phyloP scores from a whole-genome alignment of 2,797 vertebrate genomes.

The Cheirogaleus major region DNA sequence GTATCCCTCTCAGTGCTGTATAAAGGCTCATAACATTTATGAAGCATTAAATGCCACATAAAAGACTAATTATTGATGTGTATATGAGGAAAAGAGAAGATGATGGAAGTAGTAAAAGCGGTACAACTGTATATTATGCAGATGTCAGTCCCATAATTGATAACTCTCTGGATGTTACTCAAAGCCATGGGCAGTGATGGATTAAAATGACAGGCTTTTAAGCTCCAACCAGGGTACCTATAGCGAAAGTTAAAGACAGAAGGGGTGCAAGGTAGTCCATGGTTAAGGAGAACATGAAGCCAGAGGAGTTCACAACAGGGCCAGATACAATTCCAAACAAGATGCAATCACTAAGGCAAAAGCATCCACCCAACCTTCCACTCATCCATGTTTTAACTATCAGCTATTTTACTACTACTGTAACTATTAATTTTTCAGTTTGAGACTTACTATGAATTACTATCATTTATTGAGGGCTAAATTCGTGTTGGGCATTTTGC shows the following conservation, averaged over 20 bases:
- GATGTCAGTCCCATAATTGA: neutral
- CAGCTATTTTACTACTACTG: neutral
- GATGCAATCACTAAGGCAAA: neutral
- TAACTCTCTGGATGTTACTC: neutral
- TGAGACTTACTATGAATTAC: conserved; percentile 14
- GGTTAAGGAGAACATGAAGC: neutral
- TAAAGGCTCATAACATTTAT: conserved; percentile 51
- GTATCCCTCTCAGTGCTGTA: neutral
- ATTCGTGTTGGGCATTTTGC: neutral
- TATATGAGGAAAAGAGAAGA: conserved; percentile 27
- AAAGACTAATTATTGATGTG: conserved; percentile 25
- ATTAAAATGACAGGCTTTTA: neutral
- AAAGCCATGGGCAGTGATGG: neutral
- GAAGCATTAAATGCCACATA: conserved; percentile 42
- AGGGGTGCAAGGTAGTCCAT: neutral
- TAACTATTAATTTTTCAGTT: neutral
- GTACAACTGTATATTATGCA: neutral
- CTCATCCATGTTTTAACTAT: neutral
- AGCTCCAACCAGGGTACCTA: neutral
- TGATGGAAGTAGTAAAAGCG: neutral
- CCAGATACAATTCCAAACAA: neutral
- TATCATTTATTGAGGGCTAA: neutral
- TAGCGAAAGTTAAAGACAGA: neutral
- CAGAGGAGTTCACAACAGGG: neutral
- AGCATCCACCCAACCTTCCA: too few relatives aligned